Evolutionary conservation across 1,140 invertebrate species (phyloP).

Genomic region (Cepaea nemoralis): DNA sequence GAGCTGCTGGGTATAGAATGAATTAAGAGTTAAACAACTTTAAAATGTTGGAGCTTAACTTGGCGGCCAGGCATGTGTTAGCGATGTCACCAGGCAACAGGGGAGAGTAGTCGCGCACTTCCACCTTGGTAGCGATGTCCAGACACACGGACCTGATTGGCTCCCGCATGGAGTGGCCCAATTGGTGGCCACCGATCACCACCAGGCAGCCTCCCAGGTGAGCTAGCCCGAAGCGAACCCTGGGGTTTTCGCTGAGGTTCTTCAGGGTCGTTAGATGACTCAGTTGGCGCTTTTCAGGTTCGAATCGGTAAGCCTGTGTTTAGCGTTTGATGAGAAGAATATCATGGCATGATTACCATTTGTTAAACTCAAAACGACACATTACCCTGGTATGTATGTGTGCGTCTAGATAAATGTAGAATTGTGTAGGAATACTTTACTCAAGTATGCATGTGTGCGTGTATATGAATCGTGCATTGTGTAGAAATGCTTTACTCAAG

Average conservation of each 20-base stretch:
- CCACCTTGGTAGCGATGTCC: conserved; percentile 39
- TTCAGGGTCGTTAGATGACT: conserved; percentile 25
- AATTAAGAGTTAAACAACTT: conserved; percentile 1
- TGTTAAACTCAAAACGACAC: no score
- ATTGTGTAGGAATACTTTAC: no score
- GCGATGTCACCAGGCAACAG: conserved; percentile 37
- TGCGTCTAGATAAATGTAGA: no score
- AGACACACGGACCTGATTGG: conserved; percentile 39
- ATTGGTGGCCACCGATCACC: conserved; percentile 34
- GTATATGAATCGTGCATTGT: no score
- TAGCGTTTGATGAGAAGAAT: no score
- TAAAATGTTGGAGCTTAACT: conserved; percentile 27
- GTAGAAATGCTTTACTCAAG: no score
- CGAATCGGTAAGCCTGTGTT: conserved; percentile 34
- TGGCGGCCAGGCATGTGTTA: conserved; percentile 35
- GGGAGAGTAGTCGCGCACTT: conserved; percentile 38
- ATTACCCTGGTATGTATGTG: no score
- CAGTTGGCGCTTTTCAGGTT: conserved; percentile 20
- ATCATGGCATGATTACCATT: no score
- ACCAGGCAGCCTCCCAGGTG: conserved; percentile 37
- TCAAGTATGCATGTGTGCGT: no score
- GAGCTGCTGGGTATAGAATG: no score
- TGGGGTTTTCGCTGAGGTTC: conserved; percentile 36
- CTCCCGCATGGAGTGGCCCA: conserved; percentile 32
- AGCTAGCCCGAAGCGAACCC: conserved; percentile 36